A percentile compares a stretch with the other conserved stretches of the same genome.
phyloP scores from a whole-genome alignment of 2,888 invertebrate genomes.

The Pachymerium ferrugineum region DNA sequence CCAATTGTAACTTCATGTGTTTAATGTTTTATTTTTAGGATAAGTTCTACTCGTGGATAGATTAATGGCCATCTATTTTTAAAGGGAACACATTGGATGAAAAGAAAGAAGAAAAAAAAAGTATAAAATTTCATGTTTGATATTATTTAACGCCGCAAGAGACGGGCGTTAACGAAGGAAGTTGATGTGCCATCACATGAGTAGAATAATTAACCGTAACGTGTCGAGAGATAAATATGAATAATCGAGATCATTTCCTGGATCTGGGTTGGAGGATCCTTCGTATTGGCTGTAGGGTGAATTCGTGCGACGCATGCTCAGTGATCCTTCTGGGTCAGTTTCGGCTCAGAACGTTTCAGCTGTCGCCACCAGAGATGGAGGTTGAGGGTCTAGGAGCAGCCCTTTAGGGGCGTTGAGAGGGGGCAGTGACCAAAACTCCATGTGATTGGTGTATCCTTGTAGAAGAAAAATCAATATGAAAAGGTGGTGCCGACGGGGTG shows the following conservation, averaged over 20 bases:
- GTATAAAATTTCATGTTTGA: too few species aligned
- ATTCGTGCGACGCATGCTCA: background rate
- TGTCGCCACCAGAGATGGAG: background rate
- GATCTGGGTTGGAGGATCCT: background rate
- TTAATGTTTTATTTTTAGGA: background rate
- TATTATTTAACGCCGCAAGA: too few species aligned
- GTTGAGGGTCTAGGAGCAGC: background rate
- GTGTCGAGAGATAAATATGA: slow-evolving; percentile 13
- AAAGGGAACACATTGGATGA: background rate
- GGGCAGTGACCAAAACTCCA: background rate
- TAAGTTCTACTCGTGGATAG: too few species aligned
- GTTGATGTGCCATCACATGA: background rate
- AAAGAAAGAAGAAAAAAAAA: too few species aligned
- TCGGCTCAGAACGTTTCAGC: background rate
- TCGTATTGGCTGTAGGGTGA: background rate
- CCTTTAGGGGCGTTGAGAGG: too few species aligned
- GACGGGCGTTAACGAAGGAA: background rate
- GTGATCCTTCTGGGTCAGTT: background rate
- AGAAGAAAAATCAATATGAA: background rate
- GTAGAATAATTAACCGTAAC: slow-evolving; percentile 13
- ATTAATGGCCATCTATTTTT: background rate
- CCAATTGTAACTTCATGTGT: too few species aligned
- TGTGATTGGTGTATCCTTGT: slow-evolving; percentile 3
- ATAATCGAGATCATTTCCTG: slow-evolving; percentile 13
- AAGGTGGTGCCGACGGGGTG: background rate